phyloP scores from a whole-genome alignment of 2,888 invertebrate species.

The Agrypnus murinus region DNA sequence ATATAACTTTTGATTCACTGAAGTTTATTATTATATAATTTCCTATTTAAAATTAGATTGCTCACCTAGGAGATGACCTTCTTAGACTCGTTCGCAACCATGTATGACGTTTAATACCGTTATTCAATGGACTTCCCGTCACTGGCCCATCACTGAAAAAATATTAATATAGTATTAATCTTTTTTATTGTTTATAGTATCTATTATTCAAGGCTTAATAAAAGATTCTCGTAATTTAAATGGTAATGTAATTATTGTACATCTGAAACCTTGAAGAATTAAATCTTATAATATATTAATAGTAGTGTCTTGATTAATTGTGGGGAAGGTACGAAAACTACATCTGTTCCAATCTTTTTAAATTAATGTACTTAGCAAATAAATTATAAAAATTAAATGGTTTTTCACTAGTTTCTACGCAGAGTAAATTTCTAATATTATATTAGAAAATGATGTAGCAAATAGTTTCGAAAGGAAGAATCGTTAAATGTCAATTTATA shows the following conservation, averaged over 20 bases:
- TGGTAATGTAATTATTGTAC: neutral
- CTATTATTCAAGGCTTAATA: too few relatives aligned
- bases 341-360: too few relatives aligned
- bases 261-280: neutral
- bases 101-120: conserved; percentile 83
- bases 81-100: conserved; percentile 90
- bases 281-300: too few relatives aligned
- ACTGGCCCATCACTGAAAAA: conserved; percentile 75
- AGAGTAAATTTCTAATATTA: conserved; percentile 2
- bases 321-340: too few relatives aligned
- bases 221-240: neutral
- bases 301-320: too few relatives aligned
- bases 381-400: too few relatives aligned
- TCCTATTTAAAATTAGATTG: neutral
- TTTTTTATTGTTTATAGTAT: conserved; percentile 55
- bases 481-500: conserved; percentile 17
- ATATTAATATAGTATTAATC: conserved; percentile 47
- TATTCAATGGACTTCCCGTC: conserved; percentile 74
- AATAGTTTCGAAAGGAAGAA: neutral
- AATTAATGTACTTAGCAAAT: too few relatives aligned
- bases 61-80: conserved; percentile 86
- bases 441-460: neutral
- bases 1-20: too few relatives aligned
- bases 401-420: too few relatives aligned
- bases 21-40: neutral